Conservation (phyloP, 2,888 invertebrate species). For the Drosophila prolongata region DNA sequence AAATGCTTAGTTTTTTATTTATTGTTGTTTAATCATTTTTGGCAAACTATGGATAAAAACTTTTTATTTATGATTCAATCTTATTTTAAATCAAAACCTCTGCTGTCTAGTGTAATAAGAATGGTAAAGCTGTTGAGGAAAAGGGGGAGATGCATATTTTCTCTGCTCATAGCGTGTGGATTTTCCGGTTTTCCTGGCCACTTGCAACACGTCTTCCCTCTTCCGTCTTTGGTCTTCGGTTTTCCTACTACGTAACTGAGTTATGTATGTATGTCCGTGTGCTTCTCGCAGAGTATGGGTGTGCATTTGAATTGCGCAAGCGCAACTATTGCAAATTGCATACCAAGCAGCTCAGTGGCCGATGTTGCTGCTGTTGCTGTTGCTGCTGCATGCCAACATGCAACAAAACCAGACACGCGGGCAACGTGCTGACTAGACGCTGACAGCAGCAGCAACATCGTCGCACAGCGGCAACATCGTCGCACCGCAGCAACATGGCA, state of each 20-base stretch:
- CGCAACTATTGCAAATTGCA: constrained; percentile 79
- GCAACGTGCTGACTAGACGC: constrained; percentile 76
- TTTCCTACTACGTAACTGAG: constrained; percentile 67
- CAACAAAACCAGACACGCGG: constrained; percentile 77
- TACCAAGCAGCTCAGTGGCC: constrained; percentile 63
- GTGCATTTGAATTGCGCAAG: constrained; percentile 77
- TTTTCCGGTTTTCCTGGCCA: constrained; percentile 74
- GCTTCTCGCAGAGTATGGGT: constrained; percentile 35
- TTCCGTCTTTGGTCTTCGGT: constrained; percentile 56
- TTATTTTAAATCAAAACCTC: no score
- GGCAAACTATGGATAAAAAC: no score
- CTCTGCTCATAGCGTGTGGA: constrained; percentile 64
- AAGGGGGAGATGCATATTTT: constrained; percentile 26
- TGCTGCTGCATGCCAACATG: constrained; percentile 74
- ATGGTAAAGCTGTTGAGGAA: constrained; percentile 13
- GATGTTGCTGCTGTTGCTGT: constrained; percentile 24
- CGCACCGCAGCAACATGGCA: constrained; percentile 27
- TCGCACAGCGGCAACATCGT: constrained; percentile 24
- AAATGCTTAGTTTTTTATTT: no score
- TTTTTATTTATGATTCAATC: no score
- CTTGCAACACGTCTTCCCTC: constrained; percentile 57
- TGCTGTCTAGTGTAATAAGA: constrained; percentile 31
- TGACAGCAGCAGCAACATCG: constrained; percentile 42
- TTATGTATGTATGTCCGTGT: constrained; percentile 50
- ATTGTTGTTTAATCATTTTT: no score